Conservation (phyloP, 37 sponge, comb jelly and placozoan genomes). For the Hormiphora californensis region DNA sequence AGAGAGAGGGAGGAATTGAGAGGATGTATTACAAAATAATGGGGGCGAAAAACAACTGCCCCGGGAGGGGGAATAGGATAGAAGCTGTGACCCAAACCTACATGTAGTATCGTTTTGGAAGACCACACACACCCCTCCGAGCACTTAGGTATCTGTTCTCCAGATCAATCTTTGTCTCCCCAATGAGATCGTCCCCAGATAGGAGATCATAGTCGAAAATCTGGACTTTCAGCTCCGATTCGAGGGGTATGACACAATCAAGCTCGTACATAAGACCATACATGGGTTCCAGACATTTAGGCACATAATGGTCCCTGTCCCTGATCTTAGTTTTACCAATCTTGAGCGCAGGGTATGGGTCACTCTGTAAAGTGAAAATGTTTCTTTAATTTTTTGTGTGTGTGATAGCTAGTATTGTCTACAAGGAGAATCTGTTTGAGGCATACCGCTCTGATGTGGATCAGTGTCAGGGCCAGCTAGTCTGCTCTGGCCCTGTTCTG, state of each 20-base stretch:
- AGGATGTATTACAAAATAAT: too few species aligned
- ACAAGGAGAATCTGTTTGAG: too few species aligned
- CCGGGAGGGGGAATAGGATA: background rate
- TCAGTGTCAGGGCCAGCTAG: too few species aligned
- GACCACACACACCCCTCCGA: constrained; percentile 58
- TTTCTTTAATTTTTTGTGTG: too few species aligned
- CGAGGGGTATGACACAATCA: constrained; percentile 43
- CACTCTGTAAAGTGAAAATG: constrained; percentile 46
- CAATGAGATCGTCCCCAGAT: constrained; percentile 62
- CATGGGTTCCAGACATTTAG: constrained; percentile 60
- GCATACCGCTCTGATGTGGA: too few species aligned
- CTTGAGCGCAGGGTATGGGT: constrained; percentile 59
- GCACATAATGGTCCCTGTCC: constrained; percentile 56
- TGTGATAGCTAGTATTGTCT: too few species aligned
- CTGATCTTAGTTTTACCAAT: constrained; percentile 55
- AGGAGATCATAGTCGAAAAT: constrained; percentile 60
- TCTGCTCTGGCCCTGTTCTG: too few species aligned
- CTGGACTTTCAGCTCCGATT: constrained; percentile 56
- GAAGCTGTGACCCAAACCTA: background rate
- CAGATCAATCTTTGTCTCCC: constrained; percentile 60
- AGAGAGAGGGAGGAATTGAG: too few species aligned
- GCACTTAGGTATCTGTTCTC: constrained; percentile 61
- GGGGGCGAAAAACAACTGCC: too few species aligned
- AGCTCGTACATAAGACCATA: constrained; percentile 63
- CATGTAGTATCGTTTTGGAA: constrained; percentile 59